phyloP scores from a whole-genome alignment of 2,113 vertebrate species.

The Crypturellus undulatus region DNA sequence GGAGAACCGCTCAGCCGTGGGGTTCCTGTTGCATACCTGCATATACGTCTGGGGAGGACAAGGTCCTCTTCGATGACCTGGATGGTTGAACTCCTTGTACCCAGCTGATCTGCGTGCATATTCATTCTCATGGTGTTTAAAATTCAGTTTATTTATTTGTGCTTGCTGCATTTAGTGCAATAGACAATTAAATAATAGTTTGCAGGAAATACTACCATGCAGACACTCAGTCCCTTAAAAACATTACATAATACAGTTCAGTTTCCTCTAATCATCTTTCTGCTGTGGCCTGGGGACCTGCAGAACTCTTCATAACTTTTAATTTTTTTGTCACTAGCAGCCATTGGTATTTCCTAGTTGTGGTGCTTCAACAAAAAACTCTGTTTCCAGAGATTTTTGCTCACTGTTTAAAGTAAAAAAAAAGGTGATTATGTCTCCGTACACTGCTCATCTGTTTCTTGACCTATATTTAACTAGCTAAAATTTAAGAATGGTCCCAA shows the following conservation, averaged over 20 bases:
- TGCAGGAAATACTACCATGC: not conserved
- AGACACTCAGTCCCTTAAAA: not conserved
- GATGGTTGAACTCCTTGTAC: not conserved
- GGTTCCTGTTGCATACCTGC: not conserved
- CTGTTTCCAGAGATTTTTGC: not conserved
- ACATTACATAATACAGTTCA: not conserved
- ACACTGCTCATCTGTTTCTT: not conserved
- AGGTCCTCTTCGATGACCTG: not conserved
- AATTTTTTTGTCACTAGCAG: not conserved
- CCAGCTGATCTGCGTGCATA: accelerated
- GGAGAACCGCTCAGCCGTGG: not conserved
- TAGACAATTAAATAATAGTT: not conserved
- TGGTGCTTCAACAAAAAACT: not conserved
- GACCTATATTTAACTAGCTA: not conserved
- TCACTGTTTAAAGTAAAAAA: not conserved
- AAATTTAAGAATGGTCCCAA: not conserved
- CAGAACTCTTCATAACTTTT: not conserved
- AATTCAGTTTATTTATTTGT: not conserved
- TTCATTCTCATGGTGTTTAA: not conserved
- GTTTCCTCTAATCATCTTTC: not conserved
- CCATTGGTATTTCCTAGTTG: not conserved
- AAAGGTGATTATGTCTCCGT: not conserved
- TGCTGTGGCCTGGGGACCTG: not conserved
- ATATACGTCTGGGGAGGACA: not conserved
- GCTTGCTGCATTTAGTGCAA: not conserved